Evolutionary conservation across 2,888 invertebrate genomes (phyloP).

Genomic region (Phyto melanocephala): DNA sequence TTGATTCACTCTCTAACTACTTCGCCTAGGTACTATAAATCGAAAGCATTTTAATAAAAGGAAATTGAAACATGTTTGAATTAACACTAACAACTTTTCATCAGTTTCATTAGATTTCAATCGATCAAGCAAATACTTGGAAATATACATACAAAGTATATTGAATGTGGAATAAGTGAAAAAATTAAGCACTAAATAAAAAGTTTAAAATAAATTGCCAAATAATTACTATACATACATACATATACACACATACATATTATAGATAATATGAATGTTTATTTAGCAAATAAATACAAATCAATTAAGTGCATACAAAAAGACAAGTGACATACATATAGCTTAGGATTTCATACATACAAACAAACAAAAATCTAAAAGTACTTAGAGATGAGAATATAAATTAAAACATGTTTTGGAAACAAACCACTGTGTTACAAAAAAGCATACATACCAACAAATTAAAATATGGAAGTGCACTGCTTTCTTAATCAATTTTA

Average conservation of each 20-base stretch:
- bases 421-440: too few relatives aligned
- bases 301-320: too few relatives aligned
- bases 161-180: neutral
- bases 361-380: neutral
- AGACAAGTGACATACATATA: too few relatives aligned
- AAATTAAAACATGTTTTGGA: neutral
- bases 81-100: slow-evolving; percentile 39
- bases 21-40: neutral
- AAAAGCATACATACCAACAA: too few relatives aligned
- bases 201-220: neutral
- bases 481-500: too few relatives aligned
- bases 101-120: neutral
- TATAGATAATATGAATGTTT: neutral
- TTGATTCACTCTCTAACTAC: neutral
- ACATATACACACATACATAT: neutral
- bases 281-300: too few relatives aligned
- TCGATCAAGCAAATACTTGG: neutral
- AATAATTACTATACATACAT: slow-evolving; percentile 6
- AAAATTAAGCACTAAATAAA: neutral
- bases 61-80: slow-evolving; percentile 79
- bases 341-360: neutral
- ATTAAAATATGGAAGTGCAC: neutral
- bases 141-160: neutral
- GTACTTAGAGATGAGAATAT: neutral
- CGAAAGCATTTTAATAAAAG: slow-evolving; percentile 54